These are phyloP conservation scores for Eupsilia transversa DNA, from an alignment of 2,888 invertebrate genomes.

Conservation along the genomic window DNA sequence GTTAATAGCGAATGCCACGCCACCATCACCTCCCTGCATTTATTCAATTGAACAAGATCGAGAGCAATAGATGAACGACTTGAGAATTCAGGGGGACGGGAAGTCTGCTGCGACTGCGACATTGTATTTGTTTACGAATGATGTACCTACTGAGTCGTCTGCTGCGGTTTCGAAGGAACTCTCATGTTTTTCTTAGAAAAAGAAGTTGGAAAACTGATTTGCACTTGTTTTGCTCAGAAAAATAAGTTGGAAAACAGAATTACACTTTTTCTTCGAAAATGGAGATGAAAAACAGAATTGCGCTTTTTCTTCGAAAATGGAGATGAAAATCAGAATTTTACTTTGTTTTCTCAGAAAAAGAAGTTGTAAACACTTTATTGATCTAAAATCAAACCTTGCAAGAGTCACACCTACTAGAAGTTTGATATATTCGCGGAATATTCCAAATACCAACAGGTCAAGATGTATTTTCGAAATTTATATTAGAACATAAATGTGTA, in stretches of 20 bases:
- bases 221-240: neutral
- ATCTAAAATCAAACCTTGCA: neutral
- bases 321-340: too few relatives aligned
- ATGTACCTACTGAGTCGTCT: constrained; percentile 25
- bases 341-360: neutral
- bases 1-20: constrained; percentile 74
- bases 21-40: constrained; percentile 78
- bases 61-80: constrained; percentile 83
- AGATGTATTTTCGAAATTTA: constrained; percentile 44
- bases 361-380: neutral
- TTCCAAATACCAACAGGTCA: constrained; percentile 42
- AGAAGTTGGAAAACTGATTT: neutral
- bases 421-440: constrained; percentile 22
- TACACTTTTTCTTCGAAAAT: too few relatives aligned
- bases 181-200: constrained; percentile 3
- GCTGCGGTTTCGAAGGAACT: constrained; percentile 20
- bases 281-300: neutral
- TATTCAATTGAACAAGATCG: constrained; percentile 88
- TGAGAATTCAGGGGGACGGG: constrained; percentile 72
- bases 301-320: too few relatives aligned
- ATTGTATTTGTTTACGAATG: constrained; percentile 51
- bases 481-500: constrained; percentile 41
- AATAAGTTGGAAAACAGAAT: neutral
- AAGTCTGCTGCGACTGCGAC: constrained; percentile 54
- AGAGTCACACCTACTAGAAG: constrained; percentile 2